Conservation (phyloP, 2,797 vertebrate genomes). For the Labeo calbasu region DNA sequence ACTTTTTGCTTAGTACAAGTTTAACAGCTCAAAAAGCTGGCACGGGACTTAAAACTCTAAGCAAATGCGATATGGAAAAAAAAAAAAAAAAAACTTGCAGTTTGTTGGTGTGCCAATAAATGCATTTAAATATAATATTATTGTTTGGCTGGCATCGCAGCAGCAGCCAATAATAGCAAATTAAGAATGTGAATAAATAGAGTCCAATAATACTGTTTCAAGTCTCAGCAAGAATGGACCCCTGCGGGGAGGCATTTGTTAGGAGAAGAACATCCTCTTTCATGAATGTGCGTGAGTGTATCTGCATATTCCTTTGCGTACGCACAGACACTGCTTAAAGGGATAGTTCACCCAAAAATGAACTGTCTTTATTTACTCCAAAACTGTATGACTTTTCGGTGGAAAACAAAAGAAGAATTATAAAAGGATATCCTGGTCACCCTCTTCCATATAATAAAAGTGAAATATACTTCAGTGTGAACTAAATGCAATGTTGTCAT, state of each 20-base stretch:
- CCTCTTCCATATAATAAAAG: background rate
- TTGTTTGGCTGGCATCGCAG: slow-evolving; percentile 23
- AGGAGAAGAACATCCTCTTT: slow-evolving; percentile 42
- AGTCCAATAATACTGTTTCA: slow-evolving; percentile 47
- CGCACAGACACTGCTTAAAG: slow-evolving; percentile 29
- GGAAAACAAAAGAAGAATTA: background rate
- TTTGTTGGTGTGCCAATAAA: slow-evolving; percentile 4
- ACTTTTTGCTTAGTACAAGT: background rate
- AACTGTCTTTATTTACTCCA: slow-evolving; percentile 28
- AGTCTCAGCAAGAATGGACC: slow-evolving; percentile 47
- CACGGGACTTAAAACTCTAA: background rate
- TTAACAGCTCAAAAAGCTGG: background rate
- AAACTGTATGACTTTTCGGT: background rate
- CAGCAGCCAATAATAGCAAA: slow-evolving; percentile 33
- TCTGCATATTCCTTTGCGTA: slow-evolving; percentile 14
- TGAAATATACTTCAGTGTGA: background rate
- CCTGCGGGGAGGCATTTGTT: slow-evolving; percentile 51
- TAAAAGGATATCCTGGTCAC: background rate
- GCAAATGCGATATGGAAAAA: background rate
- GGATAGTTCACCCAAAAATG: slow-evolving; percentile 29
- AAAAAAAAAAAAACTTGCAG: background rate
- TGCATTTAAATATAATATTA: background rate
- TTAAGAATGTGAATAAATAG: slow-evolving; percentile 52
- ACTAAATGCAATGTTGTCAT: background rate
- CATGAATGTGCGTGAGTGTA: background rate